Evolutionary conservation across 2,888 invertebrate species (phyloP).

Genomic region (Amaurobius ferox): DNA sequence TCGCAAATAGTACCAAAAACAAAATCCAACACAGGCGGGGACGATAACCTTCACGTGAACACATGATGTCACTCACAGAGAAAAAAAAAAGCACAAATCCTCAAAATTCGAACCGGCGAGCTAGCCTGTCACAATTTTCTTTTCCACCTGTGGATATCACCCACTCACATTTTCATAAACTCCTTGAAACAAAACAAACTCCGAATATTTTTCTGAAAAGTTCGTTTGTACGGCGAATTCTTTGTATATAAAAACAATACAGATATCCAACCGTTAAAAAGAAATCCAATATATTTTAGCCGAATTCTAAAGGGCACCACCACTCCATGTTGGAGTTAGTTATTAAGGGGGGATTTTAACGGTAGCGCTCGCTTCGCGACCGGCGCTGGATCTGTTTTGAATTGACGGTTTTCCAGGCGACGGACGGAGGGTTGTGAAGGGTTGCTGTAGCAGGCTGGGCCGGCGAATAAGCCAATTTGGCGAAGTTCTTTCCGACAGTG

Average conservation of each 20-base stretch:
- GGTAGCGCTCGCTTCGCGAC: background rate
- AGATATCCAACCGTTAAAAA: too few species aligned
- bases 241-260: too few species aligned
- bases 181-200: too few species aligned
- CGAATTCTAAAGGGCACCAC: conserved; percentile 4
- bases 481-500: background rate
- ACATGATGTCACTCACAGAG: background rate
- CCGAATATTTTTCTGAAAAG: too few species aligned
- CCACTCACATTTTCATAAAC: background rate
- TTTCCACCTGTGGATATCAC: background rate
- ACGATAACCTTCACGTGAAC: background rate
- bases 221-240: too few species aligned
- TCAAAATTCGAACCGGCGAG: too few species aligned
- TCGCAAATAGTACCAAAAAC: background rate
- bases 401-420: background rate
- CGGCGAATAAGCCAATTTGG: conserved; percentile 3
- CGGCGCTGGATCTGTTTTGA: background rate
- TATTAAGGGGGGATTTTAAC: background rate
- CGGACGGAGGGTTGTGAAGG: background rate
- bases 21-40: background rate
- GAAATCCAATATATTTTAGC: background rate
- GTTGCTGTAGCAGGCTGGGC: background rate
- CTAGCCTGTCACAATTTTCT: too few species aligned
- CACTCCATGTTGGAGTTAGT: background rate
- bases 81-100: background rate